phyloP scores from a whole-genome alignment of 2,113 vertebrate species.

The Vanacampus margaritifer region DNA sequence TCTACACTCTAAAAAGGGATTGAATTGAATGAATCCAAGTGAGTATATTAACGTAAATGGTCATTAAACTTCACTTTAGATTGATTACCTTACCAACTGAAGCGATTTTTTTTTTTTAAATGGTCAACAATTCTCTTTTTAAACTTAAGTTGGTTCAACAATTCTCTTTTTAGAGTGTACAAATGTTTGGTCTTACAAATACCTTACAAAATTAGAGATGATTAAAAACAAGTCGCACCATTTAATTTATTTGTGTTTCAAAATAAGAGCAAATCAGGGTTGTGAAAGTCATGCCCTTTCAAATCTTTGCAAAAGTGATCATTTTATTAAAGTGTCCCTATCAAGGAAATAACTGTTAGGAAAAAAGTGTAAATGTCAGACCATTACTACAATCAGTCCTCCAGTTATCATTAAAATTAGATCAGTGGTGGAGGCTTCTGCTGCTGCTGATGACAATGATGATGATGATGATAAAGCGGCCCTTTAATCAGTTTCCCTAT shows the following conservation, averaged over 20 bases:
- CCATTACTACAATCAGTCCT: constrained; percentile 32
- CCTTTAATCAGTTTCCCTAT: constrained; percentile 48
- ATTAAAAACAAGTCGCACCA: constrained; percentile 28
- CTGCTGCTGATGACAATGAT: constrained; percentile 6
- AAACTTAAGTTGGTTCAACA: too few relatives aligned
- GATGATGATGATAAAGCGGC: constrained; percentile 38
- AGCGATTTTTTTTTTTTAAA: too few relatives aligned
- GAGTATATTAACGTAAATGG: too few relatives aligned
- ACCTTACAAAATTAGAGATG: background rate
- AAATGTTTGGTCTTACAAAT: background rate
- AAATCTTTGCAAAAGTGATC: constrained; percentile 32
- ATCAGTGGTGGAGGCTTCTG: constrained; percentile 41
- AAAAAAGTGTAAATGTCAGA: constrained; percentile 46
- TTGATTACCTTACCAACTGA: too few relatives aligned
- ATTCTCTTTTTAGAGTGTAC: too few relatives aligned
- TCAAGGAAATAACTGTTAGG: constrained; percentile 28
- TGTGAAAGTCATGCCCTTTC: constrained; percentile 37
- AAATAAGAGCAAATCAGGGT: constrained; percentile 21
- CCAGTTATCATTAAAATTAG: constrained; percentile 42
- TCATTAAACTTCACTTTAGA: too few relatives aligned
- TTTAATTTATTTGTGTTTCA: background rate
- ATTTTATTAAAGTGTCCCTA: constrained; percentile 38
- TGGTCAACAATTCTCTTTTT: too few relatives aligned
- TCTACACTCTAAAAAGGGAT: background rate
- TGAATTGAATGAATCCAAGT: too few relatives aligned